Conservation (phyloP, 2,797 vertebrate species). For the Malacoctenus gilli region DNA sequence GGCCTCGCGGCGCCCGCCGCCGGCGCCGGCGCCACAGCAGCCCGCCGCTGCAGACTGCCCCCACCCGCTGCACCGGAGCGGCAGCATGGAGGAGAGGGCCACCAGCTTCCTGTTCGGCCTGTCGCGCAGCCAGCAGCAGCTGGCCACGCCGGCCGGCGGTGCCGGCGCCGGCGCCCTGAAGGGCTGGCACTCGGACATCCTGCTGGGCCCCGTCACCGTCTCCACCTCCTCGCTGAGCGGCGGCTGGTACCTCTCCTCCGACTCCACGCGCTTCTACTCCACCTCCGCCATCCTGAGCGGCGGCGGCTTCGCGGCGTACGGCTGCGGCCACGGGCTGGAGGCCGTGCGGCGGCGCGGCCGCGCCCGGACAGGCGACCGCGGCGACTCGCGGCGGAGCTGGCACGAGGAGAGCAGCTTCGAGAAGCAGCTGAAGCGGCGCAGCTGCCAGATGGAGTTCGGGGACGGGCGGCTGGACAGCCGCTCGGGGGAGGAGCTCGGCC, state of each 20-base stretch:
- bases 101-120: conserved; percentile 87
- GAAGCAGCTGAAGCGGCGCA: conserved; percentile 95
- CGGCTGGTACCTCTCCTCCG: conserved; percentile 90
- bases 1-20: neutral
- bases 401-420: conserved; percentile 97
- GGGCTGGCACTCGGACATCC: conserved; percentile 94
- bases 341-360: conserved; percentile 87
- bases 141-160: conserved; percentile 73
- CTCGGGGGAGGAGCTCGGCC: conserved; percentile 88
- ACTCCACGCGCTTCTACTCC: conserved; percentile 88
- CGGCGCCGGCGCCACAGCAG: conserved; percentile 14
- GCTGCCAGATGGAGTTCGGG: conserved; percentile 97
- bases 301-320: conserved; percentile 73
- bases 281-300: conserved; percentile 83
- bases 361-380: conserved; percentile 80
- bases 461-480: conserved; percentile 86
- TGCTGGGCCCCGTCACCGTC: conserved; percentile 84
- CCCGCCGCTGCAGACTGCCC: conserved; percentile 50
- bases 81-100: conserved; percentile 88
- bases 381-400: conserved; percentile 93
- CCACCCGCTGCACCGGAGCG: conserved; percentile 84
- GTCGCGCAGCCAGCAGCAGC: conserved; percentile 89
- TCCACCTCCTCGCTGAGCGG: conserved; percentile 79
- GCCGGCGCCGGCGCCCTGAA: conserved; percentile 81
- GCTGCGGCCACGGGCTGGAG: conserved; percentile 84